phyloP scores from a whole-genome alignment of 2,113 vertebrate species.

The Struthio camelus region DNA sequence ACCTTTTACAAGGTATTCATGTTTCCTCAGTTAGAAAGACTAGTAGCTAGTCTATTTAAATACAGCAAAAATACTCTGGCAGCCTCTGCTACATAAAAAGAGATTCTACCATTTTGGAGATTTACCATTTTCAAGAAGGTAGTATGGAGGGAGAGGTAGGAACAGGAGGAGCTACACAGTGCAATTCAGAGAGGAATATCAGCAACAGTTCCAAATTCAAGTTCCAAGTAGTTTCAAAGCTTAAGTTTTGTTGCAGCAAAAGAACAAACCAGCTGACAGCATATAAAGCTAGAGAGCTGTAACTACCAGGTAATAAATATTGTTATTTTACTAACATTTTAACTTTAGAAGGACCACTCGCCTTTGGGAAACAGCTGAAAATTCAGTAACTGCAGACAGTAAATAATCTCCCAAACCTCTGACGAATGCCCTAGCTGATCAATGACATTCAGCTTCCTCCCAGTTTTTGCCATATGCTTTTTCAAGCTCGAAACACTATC shows the following conservation, averaged over 20 bases:
- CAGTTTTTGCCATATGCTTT: not conserved
- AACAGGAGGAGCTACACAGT: not conserved
- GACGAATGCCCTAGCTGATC: not conserved
- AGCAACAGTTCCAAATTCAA: not conserved
- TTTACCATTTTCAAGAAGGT: not conserved
- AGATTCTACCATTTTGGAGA: not conserved
- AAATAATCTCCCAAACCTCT: not conserved
- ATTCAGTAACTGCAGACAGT: not conserved
- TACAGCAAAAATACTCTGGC: not conserved
- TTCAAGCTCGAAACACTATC: not conserved
- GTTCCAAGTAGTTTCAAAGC: not conserved
- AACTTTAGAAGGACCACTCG: not conserved
- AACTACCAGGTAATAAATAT: not conserved
- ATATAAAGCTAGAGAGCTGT: not conserved
- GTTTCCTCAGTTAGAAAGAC: not conserved
- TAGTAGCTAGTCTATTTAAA: not conserved
- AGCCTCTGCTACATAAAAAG: not conserved
- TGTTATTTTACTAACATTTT: not conserved
- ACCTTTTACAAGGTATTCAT: not conserved
- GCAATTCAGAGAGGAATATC: not conserved
- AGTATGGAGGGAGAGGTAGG: not conserved
- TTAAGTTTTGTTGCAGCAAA: not conserved
- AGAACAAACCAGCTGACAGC: not conserved
- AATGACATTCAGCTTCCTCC: not conserved
- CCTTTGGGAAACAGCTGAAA: not conserved